Conservation (phyloP, 2,113 vertebrate species). For the Tragelaphus imberbis region DNA sequence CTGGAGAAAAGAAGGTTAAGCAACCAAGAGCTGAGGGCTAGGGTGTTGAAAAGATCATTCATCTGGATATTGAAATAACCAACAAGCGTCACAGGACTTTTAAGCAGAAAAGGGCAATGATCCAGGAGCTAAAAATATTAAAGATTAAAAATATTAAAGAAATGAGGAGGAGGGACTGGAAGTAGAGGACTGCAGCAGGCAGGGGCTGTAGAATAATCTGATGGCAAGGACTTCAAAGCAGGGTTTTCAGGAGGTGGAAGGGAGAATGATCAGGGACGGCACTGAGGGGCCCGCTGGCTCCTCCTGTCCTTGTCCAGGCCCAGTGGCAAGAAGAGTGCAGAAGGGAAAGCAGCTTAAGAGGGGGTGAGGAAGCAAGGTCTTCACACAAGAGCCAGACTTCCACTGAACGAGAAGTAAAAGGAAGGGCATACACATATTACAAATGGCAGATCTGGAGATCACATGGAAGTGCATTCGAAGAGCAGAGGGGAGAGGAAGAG, state of each 20-base stretch:
- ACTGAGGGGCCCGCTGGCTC: fast-evolving
- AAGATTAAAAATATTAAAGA: conserved; percentile 42
- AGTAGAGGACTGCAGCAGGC: neutral
- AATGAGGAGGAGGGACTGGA: neutral
- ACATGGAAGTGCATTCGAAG: neutral
- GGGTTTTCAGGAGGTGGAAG: neutral
- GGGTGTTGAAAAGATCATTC: conserved; percentile 1
- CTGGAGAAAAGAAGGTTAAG: neutral
- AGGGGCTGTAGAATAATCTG: neutral
- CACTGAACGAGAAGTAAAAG: neutral
- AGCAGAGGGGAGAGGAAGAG: neutral
- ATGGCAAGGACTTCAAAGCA: neutral
- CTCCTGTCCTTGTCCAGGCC: neutral
- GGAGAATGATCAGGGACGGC: no score
- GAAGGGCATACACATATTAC: neutral
- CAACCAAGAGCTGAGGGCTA: neutral
- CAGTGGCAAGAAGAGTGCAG: fast-evolving
- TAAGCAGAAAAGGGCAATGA: neutral
- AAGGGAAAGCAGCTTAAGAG: no score
- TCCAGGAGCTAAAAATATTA: conserved; percentile 43
- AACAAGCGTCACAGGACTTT: neutral
- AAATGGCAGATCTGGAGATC: neutral
- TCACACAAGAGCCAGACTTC: neutral
- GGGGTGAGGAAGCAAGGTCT: no score
- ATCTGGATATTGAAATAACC: conserved; percentile 28